phyloP scores from a whole-genome alignment of 1,140 invertebrate genomes.

The Matsumurasca onukii region DNA sequence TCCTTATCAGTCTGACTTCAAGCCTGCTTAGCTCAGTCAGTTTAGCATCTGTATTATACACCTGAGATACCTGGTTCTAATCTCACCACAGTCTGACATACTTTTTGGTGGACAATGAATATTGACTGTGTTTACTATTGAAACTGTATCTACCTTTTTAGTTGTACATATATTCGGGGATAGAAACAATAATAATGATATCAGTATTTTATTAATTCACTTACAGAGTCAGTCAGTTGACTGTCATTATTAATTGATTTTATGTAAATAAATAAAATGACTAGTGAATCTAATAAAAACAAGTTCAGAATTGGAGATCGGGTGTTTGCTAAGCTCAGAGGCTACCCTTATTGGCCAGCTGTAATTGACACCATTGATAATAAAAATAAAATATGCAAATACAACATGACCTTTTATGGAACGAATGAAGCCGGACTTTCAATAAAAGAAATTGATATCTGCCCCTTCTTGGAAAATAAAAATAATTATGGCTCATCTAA shows the following conservation, averaged over 20 bases:
- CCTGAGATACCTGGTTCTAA: neutral
- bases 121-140: neutral
- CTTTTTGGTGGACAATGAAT: neutral
- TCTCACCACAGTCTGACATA: neutral
- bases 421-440: neutral
- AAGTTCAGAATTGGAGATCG: neutral
- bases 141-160: neutral
- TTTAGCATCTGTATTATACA: neutral
- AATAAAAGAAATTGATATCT: constrained; percentile 7
- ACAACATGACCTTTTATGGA: neutral
- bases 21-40: neutral
- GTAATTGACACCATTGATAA: neutral
- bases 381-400: neutral
- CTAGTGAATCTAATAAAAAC: neutral
- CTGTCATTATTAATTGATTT: neutral
- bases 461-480: neutral
- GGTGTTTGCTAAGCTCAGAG: constrained; percentile 4
- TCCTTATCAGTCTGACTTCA: neutral
- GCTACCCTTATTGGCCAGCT: neutral
- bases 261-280: constrained; percentile 1
- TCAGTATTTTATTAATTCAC: neutral
- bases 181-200: neutral
- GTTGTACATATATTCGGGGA: neutral
- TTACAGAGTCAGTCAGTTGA: neutral
- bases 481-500: neutral